Percentiles rank a stretch among this genome's conserved stretches.
Evolutionary conservation across 1,140 invertebrate species (phyloP).

Genomic region (Drosophila miranda): DNA sequence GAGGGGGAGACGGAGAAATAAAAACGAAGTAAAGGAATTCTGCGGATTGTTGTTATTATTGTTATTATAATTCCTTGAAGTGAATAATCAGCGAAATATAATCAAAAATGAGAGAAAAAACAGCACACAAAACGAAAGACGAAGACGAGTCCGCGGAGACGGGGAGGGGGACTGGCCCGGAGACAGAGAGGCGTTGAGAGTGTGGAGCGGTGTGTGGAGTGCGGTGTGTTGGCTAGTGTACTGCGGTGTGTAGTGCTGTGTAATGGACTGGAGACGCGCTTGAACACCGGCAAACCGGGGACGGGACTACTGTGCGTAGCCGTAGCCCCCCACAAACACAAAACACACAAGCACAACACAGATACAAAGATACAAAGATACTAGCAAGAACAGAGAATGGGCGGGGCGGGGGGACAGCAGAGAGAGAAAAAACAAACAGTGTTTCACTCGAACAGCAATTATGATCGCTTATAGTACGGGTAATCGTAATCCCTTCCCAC

Average conservation of each 20-base stretch:
- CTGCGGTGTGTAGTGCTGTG: background rate
- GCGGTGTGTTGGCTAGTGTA: too few relatives aligned
- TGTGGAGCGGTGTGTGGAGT: too few relatives aligned
- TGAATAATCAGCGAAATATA: slow-evolving; percentile 80
- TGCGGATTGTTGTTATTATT: slow-evolving; percentile 81
- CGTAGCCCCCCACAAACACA: background rate
- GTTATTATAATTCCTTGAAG: slow-evolving; percentile 81
- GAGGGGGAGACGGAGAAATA: slow-evolving; percentile 40
- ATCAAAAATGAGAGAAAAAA: slow-evolving; percentile 74
- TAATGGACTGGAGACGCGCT: slow-evolving; percentile 37
- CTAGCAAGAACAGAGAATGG: slow-evolving; percentile 27
- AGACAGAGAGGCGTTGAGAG: background rate
- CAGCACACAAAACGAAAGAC: slow-evolving; percentile 31
- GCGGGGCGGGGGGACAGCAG: slow-evolving; percentile 1
- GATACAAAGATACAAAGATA: slow-evolving; percentile 56
- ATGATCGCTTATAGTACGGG: slow-evolving; percentile 9
- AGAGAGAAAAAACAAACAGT: slow-evolving; percentile 5
- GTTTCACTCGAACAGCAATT: slow-evolving; percentile 66
- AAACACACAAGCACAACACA: slow-evolving; percentile 3
- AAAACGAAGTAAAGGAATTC: slow-evolving; percentile 76
- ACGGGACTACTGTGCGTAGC: slow-evolving; percentile 43
- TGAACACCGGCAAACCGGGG: slow-evolving; percentile 41
- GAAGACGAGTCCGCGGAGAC: slow-evolving; percentile 15
- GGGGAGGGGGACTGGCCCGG: background rate
- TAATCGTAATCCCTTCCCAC: too few relatives aligned